These are phyloP conservation scores for Carlito syrichta DNA, from an alignment of 2,113 vertebrate species.

Conservation along the genomic window DNA sequence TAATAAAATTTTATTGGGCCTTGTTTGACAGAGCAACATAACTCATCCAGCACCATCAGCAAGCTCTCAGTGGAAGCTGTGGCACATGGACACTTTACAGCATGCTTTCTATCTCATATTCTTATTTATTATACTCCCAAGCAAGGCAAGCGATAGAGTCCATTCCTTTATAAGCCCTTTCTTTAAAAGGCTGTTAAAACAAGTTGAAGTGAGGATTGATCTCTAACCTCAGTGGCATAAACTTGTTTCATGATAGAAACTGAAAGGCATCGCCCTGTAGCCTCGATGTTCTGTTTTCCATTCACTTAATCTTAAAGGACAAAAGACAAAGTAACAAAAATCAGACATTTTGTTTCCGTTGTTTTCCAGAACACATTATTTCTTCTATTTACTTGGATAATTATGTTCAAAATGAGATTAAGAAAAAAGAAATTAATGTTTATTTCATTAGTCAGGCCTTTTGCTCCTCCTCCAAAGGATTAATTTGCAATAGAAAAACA, in stretches of 20 bases:
- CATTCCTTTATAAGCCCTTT: not conserved
- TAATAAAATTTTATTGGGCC: constrained; percentile 54
- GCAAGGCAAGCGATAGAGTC: not conserved
- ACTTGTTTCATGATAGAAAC: not conserved
- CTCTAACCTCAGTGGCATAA: not conserved
- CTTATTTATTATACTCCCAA: not conserved
- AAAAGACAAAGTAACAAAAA: not conserved
- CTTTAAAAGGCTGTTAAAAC: constrained; percentile 31
- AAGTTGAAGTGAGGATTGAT: constrained; percentile 25
- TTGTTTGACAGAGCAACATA: not conserved
- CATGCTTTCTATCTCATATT: not conserved
- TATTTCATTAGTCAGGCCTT: not conserved
- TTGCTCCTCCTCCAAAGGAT: not conserved
- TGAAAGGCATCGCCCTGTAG: not conserved
- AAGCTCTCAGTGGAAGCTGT: not conserved
- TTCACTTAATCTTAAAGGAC: not conserved
- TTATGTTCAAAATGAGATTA: not conserved
- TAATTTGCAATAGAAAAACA: not conserved
- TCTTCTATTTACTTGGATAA: not conserved
- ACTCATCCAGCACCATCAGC: not conserved
- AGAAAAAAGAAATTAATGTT: not conserved
- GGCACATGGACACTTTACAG: not conserved
- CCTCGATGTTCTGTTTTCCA: not conserved
- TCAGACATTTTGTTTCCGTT: not conserved
- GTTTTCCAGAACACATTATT: not conserved